Evolutionary conservation across 2,888 invertebrate species (phyloP).

Genomic region (Trichogramma dendrolimi): DNA sequence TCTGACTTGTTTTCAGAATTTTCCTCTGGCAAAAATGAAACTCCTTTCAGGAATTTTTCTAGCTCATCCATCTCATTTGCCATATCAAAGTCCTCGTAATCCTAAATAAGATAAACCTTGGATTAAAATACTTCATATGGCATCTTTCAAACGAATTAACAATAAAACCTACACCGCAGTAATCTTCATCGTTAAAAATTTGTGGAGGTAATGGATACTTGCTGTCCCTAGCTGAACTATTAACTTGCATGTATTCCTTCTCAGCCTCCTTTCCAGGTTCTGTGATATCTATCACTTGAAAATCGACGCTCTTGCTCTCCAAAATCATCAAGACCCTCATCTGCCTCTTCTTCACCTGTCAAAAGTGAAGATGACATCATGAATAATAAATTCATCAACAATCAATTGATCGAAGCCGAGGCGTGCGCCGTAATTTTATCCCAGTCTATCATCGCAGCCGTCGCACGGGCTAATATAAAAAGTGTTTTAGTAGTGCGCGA

Average conservation of each 20-base stretch:
- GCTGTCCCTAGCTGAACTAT: slow-evolving; percentile 71
- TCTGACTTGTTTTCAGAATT: slow-evolving; percentile 40
- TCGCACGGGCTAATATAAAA: too few species aligned
- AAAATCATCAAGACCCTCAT: slow-evolving; percentile 90
- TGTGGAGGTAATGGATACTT: slow-evolving; percentile 89
- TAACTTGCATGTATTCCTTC: slow-evolving; percentile 88
- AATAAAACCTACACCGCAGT: slow-evolving; percentile 73
- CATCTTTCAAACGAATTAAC: not conserved
- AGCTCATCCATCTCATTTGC: slow-evolving; percentile 87
- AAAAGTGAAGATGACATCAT: too few species aligned
- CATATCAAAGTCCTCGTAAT: slow-evolving; percentile 88
- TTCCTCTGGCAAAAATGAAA: slow-evolving; percentile 55
- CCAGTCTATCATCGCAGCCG: too few species aligned
- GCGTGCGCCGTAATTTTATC: too few species aligned
- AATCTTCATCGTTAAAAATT: slow-evolving; percentile 86
- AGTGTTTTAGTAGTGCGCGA: too few species aligned
- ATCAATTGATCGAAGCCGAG: too few species aligned
- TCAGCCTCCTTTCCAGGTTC: slow-evolving; percentile 86
- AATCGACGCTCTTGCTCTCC: slow-evolving; percentile 85
- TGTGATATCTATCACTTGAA: slow-evolving; percentile 89
- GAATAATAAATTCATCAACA: too few species aligned
- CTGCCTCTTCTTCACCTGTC: slow-evolving; percentile 91
- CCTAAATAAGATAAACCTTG: slow-evolving; percentile 56
- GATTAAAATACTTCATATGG: not conserved
- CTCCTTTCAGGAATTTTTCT: slow-evolving; percentile 79